Base-by-base conservation (phyloP, 2,888 invertebrate genomes). In the Camptogramma bilineatum region DNA sequence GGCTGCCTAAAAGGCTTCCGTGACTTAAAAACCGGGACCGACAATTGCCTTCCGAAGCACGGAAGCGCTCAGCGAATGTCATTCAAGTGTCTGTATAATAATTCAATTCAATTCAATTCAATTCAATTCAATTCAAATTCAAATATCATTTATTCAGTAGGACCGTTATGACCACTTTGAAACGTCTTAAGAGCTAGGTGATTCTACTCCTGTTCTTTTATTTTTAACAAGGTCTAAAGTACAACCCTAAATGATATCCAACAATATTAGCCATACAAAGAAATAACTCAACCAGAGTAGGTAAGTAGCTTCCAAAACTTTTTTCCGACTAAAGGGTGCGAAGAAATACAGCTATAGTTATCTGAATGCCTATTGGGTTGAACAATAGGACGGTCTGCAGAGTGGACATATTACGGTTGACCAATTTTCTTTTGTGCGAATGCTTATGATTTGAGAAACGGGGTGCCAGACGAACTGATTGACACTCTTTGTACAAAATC, bases 351-450 rank as follows among this genome's bases (percentile, higher is more conserved):
- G 62, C 61, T 61, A 51, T 85, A 85, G 83, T 84, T 85, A 88
- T 88, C 87, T 85, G 83, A 83, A 85, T 83, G 86, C 86, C 87
- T 85, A 86, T 87, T 83, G 82, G 81, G 81, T 83, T 86, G 87
- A 87, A 92, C 91, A 92, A 91, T 91, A 78, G 86, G 81, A 82
- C 80, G 83, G 82, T 82, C 83, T 87, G 84, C 81, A 82, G 88
- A 86, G 84, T 90, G 90, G 90, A 87, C 90, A 88, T 86, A 86
- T 86, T 88, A 91, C 91, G 91, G 87, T 90, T 91, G 88, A 91
- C 90, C 91, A 91, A 89, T 90, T 92, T 88, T 86, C 91, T 90
- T 91, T 91, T 91, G 90, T 92, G 83, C 80, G 78, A 85, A 87
- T 85, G 84, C 83, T 84, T 87, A 86, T 88, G 88, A 88, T 87